Evolutionary conservation across 2,797 vertebrate genomes (phyloP).

Genomic region (Lutjanus campechanus): DNA sequence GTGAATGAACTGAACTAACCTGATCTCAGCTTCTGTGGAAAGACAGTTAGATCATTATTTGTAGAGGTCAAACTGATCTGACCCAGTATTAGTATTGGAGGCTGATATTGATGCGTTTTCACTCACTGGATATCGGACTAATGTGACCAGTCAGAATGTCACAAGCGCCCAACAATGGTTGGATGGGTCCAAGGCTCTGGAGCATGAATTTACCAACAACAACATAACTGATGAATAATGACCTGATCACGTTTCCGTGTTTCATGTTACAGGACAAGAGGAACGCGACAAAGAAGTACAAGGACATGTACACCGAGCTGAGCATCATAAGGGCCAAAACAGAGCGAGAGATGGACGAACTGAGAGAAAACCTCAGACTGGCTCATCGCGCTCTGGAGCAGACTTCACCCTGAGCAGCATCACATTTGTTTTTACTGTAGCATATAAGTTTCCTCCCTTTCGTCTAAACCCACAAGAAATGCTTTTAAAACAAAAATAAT

Average conservation of each 20-base stretch:
- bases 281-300: conserved; percentile 69
- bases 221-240: not conserved
- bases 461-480: not conserved
- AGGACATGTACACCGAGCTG: conserved; percentile 77
- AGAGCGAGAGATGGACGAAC: conserved; percentile 67
- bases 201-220: no score
- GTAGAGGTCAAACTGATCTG: no score
- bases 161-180: no score
- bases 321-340: conserved; percentile 69
- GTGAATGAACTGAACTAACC: not conserved
- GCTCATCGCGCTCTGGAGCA: conserved; percentile 74
- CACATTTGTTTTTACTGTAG: not conserved
- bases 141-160: no score
- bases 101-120: no score
- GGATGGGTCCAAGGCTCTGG: no score
- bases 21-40: not conserved
- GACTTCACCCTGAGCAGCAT: conserved; percentile 30
- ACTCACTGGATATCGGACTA: no score
- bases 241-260: accelerated
- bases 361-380: conserved; percentile 81
- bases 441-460: not conserved
- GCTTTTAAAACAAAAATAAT: not conserved
- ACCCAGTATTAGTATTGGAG: no score
- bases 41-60: no score
- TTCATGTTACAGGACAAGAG: conserved; percentile 75